phyloP scores from a whole-genome alignment of 2,888 invertebrate species.

The Laothoe populi region DNA sequence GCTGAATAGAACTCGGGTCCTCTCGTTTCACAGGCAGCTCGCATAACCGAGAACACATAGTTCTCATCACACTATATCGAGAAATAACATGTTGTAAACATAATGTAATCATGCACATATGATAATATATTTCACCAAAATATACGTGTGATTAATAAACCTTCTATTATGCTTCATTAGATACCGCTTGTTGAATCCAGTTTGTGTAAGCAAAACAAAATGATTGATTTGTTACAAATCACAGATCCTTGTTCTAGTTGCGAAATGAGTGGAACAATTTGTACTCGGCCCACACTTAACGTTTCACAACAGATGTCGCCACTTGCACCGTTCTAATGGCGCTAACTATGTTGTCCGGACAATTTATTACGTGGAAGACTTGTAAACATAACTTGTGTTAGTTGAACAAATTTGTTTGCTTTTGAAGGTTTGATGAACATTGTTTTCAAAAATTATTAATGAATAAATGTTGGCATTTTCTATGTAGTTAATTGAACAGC shows the following conservation, averaged over 20 bases:
- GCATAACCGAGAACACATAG: too few species aligned
- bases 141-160: too few species aligned
- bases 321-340: conserved; percentile 20
- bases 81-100: too few species aligned
- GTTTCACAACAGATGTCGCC: conserved; percentile 26
- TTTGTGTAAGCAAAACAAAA: conserved; percentile 1
- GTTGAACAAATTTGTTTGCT: neutral
- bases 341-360: conserved; percentile 19
- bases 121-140: neutral
- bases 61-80: too few species aligned
- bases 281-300: conserved; percentile 24
- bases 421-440: neutral
- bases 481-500: too few species aligned
- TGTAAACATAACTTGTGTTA: conserved; percentile 1
- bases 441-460: neutral
- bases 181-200: neutral
- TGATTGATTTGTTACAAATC: conserved; percentile 21
- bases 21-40: too few species aligned
- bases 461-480: neutral
- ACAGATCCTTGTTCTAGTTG: conserved; percentile 13
- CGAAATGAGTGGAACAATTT: conserved; percentile 23
- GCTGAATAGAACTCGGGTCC: too few species aligned
- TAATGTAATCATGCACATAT: too few species aligned
- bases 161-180: neutral
- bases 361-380: conserved; percentile 16